A percentile compares a stretch with the other conserved stretches of the same genome.
Evolutionary conservation across 2,888 invertebrate species (phyloP).

Genomic region (Autographa pulchrina): DNA sequence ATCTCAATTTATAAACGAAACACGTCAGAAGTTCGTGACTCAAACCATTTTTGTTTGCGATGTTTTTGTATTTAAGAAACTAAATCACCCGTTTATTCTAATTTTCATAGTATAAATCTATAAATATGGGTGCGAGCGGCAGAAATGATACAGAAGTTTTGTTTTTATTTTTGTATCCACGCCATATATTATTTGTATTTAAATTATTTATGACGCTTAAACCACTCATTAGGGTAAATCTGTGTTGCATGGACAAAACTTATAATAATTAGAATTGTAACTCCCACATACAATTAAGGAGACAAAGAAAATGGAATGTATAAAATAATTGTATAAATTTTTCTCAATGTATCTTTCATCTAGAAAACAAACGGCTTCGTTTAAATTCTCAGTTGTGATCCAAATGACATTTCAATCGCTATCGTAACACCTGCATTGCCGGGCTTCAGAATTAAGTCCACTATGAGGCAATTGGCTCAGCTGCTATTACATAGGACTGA

Average conservation of each 20-base stretch:
- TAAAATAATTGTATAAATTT: too few species aligned
- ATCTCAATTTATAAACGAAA: conserved; percentile 13
- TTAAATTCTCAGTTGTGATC: background rate
- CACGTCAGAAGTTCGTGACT: conserved; percentile 11
- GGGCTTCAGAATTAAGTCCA: background rate
- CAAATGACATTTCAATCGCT: conserved; percentile 3
- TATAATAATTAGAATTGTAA: too few species aligned
- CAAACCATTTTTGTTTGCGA: conserved; percentile 17
- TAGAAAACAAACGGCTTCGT: background rate
- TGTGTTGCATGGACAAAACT: too few species aligned
- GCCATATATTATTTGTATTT: background rate
- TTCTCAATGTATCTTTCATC: too few species aligned
- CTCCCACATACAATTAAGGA: too few species aligned
- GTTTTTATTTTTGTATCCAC: background rate
- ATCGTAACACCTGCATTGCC: background rate
- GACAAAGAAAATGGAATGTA: too few species aligned
- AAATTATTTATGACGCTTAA: background rate
- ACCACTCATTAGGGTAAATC: background rate
- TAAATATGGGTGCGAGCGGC: conserved; percentile 29
- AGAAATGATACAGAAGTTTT: conserved; percentile 23
- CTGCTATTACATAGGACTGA: background rate
- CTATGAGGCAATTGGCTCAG: background rate
- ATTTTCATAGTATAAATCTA: conserved; percentile 55
- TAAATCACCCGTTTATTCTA: conserved; percentile 47
- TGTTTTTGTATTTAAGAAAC: conserved; percentile 27